Evolutionary conservation across 2,888 invertebrate genomes (phyloP).

Genomic region (Melikaiella ostensackeni): DNA sequence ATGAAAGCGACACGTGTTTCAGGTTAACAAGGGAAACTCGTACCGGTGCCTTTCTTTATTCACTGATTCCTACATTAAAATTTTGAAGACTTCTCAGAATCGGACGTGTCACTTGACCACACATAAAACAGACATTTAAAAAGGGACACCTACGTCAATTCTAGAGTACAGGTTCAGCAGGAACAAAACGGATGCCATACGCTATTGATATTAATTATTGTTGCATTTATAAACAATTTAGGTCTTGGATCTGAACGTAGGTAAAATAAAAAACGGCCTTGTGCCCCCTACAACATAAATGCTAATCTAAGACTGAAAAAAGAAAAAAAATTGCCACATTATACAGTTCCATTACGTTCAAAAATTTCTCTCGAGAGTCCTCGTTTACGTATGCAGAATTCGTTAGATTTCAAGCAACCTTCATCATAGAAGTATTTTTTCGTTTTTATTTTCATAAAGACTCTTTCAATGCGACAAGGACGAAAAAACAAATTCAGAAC

Average conservation of each 20-base stretch:
- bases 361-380: not conserved
- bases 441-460: too few relatives aligned
- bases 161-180: not conserved
- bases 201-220: not conserved
- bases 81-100: not conserved
- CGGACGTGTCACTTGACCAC: not conserved
- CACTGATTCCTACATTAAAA: not conserved
- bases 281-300: too few relatives aligned
- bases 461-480: too few relatives aligned
- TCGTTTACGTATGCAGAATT: not conserved
- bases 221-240: too few relatives aligned
- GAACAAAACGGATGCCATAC: not conserved
- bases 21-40: not conserved
- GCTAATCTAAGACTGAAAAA: too few relatives aligned
- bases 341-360: not conserved
- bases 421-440: too few relatives aligned
- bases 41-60: not conserved
- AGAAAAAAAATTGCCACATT: too few relatives aligned
- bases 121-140: not conserved
- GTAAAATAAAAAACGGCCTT: too few relatives aligned
- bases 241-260: too few relatives aligned
- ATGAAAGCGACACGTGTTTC: not conserved
- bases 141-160: not conserved
- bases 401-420: not conserved
- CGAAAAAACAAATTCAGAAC: too few relatives aligned